Percentiles rank a stretch among this genome's conserved stretches.
phyloP scores from a whole-genome alignment of 2,888 invertebrate species.

The Sympetrum striolatum region DNA sequence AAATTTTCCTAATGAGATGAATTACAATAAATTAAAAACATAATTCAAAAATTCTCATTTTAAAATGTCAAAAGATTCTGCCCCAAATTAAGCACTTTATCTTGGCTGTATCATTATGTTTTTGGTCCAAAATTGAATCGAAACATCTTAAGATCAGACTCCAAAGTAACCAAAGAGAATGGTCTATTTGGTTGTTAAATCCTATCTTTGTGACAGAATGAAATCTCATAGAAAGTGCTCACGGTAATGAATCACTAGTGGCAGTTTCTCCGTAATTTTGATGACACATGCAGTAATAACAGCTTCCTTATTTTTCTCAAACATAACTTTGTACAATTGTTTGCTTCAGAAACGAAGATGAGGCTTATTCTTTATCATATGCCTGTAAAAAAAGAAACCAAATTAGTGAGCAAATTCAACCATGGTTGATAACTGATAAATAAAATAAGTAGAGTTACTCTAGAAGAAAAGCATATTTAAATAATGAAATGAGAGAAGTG shows the following conservation, averaged over 20 bases:
- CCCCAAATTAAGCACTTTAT: not conserved
- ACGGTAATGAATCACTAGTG: not conserved
- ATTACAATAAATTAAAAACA: not conserved
- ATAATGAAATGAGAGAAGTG: too few species aligned
- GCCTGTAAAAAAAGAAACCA: slow-evolving; percentile 67
- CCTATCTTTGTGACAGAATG: not conserved
- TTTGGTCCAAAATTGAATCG: not conserved
- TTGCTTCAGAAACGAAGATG: slow-evolving; percentile 74
- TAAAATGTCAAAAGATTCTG: too few species aligned
- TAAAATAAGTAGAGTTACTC: slow-evolving; percentile 45
- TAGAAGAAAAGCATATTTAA: too few species aligned
- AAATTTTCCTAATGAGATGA: not conserved
- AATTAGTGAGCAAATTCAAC: not conserved
- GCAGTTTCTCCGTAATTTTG: not conserved
- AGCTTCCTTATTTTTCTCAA: not conserved
- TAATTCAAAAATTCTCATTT: not conserved
- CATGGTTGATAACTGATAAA: too few species aligned
- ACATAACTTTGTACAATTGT: not conserved
- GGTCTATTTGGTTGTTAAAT: not conserved
- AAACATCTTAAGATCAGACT: not conserved
- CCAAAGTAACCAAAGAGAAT: not conserved
- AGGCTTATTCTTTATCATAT: slow-evolving; percentile 87
- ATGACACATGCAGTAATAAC: slow-evolving; percentile 1
- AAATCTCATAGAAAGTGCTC: not conserved
- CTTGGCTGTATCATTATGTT: not conserved